These are phyloP conservation scores for Hirundichthys speculiger DNA, from an alignment of 2,113 vertebrate species.

Conservation along the genomic window DNA sequence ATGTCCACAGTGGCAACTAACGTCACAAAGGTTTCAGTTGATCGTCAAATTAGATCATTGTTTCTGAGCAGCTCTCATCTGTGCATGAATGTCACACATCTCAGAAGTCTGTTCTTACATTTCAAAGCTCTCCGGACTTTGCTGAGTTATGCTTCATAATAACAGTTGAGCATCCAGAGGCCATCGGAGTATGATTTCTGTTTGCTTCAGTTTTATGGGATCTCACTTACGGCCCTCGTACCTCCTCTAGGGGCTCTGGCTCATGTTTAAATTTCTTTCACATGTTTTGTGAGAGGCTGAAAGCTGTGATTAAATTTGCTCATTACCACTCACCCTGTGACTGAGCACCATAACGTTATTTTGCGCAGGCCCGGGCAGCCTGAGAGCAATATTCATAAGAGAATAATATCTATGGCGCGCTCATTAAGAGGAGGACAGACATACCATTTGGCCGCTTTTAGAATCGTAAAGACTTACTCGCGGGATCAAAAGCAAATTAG, in stretches of 20 bases:
- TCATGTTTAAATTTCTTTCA: conserved; percentile 50
- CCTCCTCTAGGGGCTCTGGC: conserved; percentile 22
- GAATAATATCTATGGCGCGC: conserved; percentile 52
- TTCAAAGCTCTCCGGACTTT: too few relatives aligned
- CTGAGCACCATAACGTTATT: conserved; percentile 43
- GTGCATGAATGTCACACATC: too few relatives aligned
- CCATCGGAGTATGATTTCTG: conserved; percentile 15
- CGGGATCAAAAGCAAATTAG: conserved; percentile 66
- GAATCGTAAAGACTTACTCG: conserved; percentile 57
- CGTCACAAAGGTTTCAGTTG: too few relatives aligned
- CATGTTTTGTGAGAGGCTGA: conserved; percentile 46
- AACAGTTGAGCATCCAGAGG: conserved; percentile 12
- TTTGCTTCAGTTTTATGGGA: conserved; percentile 13
- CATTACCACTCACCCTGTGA: conserved; percentile 54
- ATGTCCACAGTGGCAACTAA: too few relatives aligned
- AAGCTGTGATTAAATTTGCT: conserved; percentile 68
- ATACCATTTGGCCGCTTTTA: conserved; percentile 53
- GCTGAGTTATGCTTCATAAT: conserved; percentile 10
- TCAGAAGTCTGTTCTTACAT: too few relatives aligned
- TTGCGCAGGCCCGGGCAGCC: conserved; percentile 61
- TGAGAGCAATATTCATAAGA: conserved; percentile 61
- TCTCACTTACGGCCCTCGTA: conserved; percentile 20
- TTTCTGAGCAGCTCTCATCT: too few relatives aligned
- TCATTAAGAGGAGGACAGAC: conserved; percentile 63
- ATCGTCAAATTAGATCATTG: too few relatives aligned